Evolutionary conservation across 2,888 invertebrate genomes (phyloP).

Genomic region (Ectobius pallidus): DNA sequence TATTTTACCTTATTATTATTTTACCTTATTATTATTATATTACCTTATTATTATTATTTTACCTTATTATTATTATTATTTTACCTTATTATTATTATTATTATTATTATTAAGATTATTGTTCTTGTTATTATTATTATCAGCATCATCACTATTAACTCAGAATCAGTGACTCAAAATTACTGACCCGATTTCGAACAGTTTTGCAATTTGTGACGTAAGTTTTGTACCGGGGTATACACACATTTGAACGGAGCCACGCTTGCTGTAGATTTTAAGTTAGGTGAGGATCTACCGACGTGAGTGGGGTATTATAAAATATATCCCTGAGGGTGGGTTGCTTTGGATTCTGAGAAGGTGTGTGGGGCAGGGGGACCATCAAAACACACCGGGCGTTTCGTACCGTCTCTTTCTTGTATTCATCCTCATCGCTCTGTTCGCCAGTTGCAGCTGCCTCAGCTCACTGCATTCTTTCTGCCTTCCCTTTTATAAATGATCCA

Average conservation of each 20-base stretch:
- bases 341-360: slow-evolving; percentile 22
- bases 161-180: not conserved
- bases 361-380: slow-evolving; percentile 17
- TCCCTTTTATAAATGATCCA: not conserved
- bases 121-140: slow-evolving; percentile 11
- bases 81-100: not conserved
- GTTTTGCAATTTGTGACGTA: too few relatives aligned
- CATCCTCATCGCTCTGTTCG: slow-evolving; percentile 1
- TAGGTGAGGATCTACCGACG: slow-evolving; percentile 18
- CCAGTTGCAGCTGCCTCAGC: slow-evolving; percentile 22
- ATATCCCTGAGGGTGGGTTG: slow-evolving; percentile 36
- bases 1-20: too few relatives aligned
- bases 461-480: not conserved
- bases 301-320: slow-evolving; percentile 41
- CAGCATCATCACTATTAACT: not conserved
- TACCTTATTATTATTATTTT: too few relatives aligned
- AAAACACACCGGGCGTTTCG: slow-evolving; percentile 32
- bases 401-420: slow-evolving; percentile 8
- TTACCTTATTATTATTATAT: too few relatives aligned
- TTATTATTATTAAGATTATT: slow-evolving; percentile 16
- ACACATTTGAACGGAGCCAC: not conserved
- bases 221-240: too few relatives aligned
- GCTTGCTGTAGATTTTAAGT: not conserved
- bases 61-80: too few relatives aligned
- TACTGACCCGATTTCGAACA: too few relatives aligned